Percentiles rank a stretch among this genome's conserved stretches.
phyloP scores from a whole-genome alignment of 2,113 vertebrate species.

The Sinocyclocheilus grahami region DNA sequence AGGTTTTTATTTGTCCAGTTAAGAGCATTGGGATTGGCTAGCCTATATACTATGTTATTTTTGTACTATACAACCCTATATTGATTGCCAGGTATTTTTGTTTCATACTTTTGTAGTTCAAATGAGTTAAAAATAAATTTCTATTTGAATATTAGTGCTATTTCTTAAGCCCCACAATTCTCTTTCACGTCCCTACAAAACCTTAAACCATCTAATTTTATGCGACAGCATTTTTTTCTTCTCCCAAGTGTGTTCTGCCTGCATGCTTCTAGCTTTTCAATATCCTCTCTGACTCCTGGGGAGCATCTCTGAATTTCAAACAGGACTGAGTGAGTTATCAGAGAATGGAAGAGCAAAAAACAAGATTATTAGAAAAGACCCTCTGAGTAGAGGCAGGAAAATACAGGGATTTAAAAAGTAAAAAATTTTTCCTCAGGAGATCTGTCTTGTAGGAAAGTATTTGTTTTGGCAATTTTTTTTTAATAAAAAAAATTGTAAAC shows the following conservation, averaged over 20 bases:
- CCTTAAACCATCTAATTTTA: conserved; percentile 30
- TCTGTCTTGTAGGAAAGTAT: background rate
- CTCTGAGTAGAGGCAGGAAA: background rate
- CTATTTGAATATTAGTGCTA: background rate
- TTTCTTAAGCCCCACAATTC: background rate
- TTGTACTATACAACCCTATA: background rate
- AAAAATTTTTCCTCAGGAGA: background rate
- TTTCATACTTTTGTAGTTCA: background rate
- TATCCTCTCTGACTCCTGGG: conserved; percentile 31
- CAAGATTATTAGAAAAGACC: conserved; percentile 17
- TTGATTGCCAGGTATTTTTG: background rate
- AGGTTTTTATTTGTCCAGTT: background rate
- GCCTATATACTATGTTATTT: background rate
- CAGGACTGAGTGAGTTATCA: conserved; percentile 16
- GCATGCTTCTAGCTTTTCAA: conserved; percentile 46
- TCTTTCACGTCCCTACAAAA: background rate
- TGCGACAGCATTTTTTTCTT: conserved; percentile 6
- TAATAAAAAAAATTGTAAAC: background rate
- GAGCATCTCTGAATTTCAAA: conserved; percentile 49
- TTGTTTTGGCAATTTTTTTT: conserved; percentile 1
- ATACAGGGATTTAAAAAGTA: background rate
- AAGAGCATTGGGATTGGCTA: background rate
- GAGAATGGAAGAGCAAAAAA: background rate
- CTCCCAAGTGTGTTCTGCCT: conserved; percentile 20
- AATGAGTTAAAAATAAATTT: background rate